Evolutionary conservation across 2,797 vertebrate species (phyloP).

Genomic region (Myotis findleyi): DNA sequence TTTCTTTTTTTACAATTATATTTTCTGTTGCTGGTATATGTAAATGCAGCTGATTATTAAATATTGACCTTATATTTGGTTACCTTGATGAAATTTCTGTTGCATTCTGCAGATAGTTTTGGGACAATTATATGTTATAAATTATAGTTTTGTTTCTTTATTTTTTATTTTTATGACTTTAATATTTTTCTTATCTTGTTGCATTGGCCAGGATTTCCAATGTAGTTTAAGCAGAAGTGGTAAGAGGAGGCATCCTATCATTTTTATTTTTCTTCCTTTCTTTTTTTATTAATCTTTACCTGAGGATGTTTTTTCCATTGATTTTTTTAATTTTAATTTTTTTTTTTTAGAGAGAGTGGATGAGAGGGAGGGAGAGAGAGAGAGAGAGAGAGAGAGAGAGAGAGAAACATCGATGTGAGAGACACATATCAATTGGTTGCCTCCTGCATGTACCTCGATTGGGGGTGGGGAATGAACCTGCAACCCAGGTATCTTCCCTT

Average conservation of each 20-base stretch:
- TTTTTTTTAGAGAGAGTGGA: background rate
- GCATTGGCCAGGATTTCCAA: background rate
- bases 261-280: too few species aligned
- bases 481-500: too few species aligned
- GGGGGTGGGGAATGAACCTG: too few species aligned
- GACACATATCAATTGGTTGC: too few species aligned
- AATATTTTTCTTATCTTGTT: background rate
- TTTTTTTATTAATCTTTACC: too few species aligned
- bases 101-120: conserved; percentile 11
- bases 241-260: background rate
- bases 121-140: background rate
- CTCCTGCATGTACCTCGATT: too few species aligned
- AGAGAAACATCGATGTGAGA: too few species aligned
- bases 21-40: background rate
- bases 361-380: too few species aligned
- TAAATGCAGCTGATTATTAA: background rate
- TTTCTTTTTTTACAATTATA: conserved; percentile 8
- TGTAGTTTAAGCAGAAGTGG: background rate
- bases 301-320: background rate
- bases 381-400: too few species aligned
- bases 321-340: background rate
- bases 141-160: background rate
- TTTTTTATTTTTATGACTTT: background rate
- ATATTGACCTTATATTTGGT: background rate
- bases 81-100: background rate